These are phyloP conservation scores for Drosophila meridionalis DNA, from an alignment of 2,888 invertebrate species.

Conservation along the genomic window DNA sequence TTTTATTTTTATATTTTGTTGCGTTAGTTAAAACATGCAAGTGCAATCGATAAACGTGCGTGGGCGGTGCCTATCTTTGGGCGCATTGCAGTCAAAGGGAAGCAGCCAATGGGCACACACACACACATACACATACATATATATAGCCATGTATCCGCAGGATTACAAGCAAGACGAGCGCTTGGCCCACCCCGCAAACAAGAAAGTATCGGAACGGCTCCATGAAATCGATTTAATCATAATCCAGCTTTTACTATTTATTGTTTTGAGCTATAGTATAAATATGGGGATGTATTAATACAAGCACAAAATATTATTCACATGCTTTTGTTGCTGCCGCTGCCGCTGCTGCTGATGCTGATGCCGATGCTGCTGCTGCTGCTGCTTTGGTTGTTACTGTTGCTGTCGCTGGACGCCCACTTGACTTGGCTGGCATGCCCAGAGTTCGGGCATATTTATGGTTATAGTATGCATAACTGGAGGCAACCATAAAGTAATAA, in stretches of 20 bases:
- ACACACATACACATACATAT: constrained; percentile 14
- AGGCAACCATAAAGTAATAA: constrained; percentile 80
- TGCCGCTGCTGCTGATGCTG: constrained; percentile 25
- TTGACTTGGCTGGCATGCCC: constrained; percentile 30
- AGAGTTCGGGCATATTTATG: constrained; percentile 71
- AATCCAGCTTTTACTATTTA: constrained; percentile 81
- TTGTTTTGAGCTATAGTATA: constrained; percentile 81
- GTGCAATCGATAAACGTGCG: constrained; percentile 70
- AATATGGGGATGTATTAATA: constrained; percentile 78
- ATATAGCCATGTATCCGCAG: constrained; percentile 24
- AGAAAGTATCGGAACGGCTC: constrained; percentile 53
- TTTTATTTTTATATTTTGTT: constrained; percentile 11
- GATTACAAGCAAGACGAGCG: constrained; percentile 52
- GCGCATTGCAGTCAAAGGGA: constrained; percentile 61
- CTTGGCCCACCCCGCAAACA: constrained; percentile 33
- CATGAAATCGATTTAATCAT: constrained; percentile 81
- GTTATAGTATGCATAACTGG: constrained; percentile 80
- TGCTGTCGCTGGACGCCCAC: constrained; percentile 28
- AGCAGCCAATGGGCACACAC: constrained; percentile 24
- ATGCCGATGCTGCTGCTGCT: not conserved
- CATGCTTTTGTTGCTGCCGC: constrained; percentile 51
- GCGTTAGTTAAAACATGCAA: constrained; percentile 33
- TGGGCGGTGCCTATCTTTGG: constrained; percentile 69
- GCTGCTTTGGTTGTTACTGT: constrained; percentile 16
- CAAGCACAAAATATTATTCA: constrained; percentile 77